Conservation (phyloP, 2,888 invertebrate species). For the Eueremaeus valkanovi region DNA sequence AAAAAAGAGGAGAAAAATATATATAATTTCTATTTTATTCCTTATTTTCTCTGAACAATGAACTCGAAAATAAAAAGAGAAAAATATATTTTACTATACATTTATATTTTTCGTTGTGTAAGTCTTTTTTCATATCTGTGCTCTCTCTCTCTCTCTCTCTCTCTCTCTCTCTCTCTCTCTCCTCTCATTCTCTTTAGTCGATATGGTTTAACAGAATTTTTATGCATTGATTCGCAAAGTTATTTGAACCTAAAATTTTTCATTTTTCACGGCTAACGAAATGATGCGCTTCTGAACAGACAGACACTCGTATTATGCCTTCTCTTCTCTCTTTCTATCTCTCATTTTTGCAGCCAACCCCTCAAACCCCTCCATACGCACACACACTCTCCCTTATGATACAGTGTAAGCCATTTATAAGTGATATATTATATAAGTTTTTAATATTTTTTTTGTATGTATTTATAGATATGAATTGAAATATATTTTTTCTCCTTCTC, state of each 20-base stretch:
- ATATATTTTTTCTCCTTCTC: neutral
- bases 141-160: too few relatives aligned
- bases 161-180: neutral
- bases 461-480: too few relatives aligned
- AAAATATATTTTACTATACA: too few relatives aligned
- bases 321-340: neutral
- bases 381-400: neutral
- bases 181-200: neutral
- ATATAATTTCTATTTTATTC: neutral
- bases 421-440: neutral
- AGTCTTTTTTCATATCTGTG: too few relatives aligned
- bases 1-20: too few relatives aligned
- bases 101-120: too few relatives aligned
- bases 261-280: neutral
- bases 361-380: too few relatives aligned
- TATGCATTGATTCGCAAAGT: conserved; percentile 14
- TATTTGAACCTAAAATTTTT: conserved; percentile 13
- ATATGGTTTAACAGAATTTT: conserved; percentile 17
- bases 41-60: neutral
- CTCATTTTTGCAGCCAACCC: neutral
- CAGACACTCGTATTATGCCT: neutral
- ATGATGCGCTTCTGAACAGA: neutral
- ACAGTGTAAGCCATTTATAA: neutral
- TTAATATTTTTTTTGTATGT: neutral
- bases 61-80: neutral